Percentiles rank a stretch among this genome's conserved stretches.
These are phyloP conservation scores for Enteromius viviparus DNA, from an alignment of 2,797 vertebrate species.

Conservation along the genomic window DNA sequence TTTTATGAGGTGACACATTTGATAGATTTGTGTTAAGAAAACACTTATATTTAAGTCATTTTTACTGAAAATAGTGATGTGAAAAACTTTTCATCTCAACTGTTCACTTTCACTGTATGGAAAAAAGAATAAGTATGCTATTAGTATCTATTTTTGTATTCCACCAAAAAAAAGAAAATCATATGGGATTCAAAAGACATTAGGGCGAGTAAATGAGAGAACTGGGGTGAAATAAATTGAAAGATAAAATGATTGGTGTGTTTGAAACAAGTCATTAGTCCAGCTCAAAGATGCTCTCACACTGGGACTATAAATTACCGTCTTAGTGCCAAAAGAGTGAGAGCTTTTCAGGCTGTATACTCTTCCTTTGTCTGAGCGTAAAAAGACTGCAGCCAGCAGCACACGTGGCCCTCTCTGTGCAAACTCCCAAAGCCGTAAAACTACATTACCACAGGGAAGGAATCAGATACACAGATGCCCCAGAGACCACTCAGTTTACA, in stretches of 20 bases:
- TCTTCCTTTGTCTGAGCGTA: constrained; percentile 11
- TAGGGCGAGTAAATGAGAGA: too few relatives aligned
- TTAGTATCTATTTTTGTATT: neutral
- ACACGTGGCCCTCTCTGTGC: constrained; percentile 44
- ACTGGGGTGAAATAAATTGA: neutral
- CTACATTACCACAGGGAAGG: constrained; percentile 37
- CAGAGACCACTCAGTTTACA: constrained; percentile 34
- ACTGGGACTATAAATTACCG: constrained; percentile 26
- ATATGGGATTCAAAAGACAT: neutral
- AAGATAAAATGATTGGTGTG: constrained; percentile 33
- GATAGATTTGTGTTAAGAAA: too few relatives aligned
- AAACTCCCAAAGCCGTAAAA: constrained; percentile 43
- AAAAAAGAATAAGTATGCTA: neutral
- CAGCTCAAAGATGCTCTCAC: constrained; percentile 37
- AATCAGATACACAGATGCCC: constrained; percentile 49
- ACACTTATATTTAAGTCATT: too few relatives aligned
- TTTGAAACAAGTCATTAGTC: neutral
- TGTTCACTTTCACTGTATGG: neutral
- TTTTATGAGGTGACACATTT: too few relatives aligned
- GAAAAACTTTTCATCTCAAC: neutral
- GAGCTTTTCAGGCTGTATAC: constrained; percentile 27
- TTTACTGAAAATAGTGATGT: neutral
- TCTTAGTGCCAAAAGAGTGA: constrained; percentile 16
- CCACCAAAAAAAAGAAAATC: neutral
- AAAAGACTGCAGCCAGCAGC: constrained; percentile 23